Evolutionary conservation across 2,888 invertebrate species (phyloP), one percentile per base, ranked within the genome.

Genomic region (Idaea straminata): DNA sequence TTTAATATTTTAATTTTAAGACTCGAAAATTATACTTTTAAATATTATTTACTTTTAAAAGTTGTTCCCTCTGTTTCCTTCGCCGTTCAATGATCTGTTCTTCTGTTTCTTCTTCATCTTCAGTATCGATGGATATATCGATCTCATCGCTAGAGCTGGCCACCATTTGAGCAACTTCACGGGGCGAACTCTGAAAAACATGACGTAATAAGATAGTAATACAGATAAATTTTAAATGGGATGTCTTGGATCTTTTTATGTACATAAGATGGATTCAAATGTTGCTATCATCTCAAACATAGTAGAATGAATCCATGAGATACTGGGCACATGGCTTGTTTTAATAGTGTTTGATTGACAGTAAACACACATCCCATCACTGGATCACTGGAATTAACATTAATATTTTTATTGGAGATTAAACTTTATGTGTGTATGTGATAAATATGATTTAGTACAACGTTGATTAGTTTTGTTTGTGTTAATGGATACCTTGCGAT

Each of bases 41-140:
- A 25, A 3, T n/a, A 3, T 25, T 25, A 25, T 25, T 61, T 90
- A 97, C 97, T 94, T 96, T 96, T 66, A 98, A 82, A 5, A 99
- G 92, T 82, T 97, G 97, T 85, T 98, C 98, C 59, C 99, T 93
- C 80, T 98, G 96, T 80, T 97, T 96, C 69, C 99, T 94, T 73
- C 98, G 94, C 80, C 95, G 95, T 83, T 98, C 97, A 83, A 99
- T 99, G 75, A 98, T 97, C 75, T 96, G 96, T 83, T 99, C 98
- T 81, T 99, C 99, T 77, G 98, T 97, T 84, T 98, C 98, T 72
- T 97, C 97, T 69, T 98, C 97, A 68, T 96, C 95, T 61, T 95
- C 94, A 16, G 97, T 94, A 78, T 96, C 95, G 64, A 97, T 95
- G 76, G 97, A 95, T 66, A 96, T 93, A 79, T 96, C 95, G 4